Evolutionary conservation across 2,113 vertebrate genomes (phyloP), one percentile per base, ranked within the genome.

Genomic region (Carassius carassius): DNA sequence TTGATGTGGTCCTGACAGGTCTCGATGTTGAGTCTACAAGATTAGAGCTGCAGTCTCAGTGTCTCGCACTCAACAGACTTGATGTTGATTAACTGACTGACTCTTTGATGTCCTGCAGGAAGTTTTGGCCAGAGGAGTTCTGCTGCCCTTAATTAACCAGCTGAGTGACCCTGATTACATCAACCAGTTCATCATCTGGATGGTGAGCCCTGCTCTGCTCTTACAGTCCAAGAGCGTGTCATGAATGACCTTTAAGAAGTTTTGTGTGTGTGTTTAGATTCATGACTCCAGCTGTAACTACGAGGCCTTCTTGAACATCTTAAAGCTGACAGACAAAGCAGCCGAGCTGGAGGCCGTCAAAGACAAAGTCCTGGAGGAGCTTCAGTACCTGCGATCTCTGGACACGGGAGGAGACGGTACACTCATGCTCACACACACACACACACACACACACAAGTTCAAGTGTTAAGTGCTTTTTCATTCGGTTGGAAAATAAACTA

Each of bases 121-220:
- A 96, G 97, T 99, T 92, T 93, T 99, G 93, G 97, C 97, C 13
- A 96, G 95, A 94, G 97, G 98, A 91, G 96, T 99, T 92, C 95
- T 99, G 89, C 97, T 99, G 94, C 98, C 98, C 89, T 94, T 99
- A 93, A 97, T 99, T 94, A 97, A 97, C 93, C 97, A 98, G 94
- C 96, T 99, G 90, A 99, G 98, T 92, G 98, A 99, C 95, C 98
- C 98, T 88, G 98, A 99, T 96, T 99, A 99, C 95, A 99, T 99
- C 95, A 99, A 99, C 95, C 98, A 99, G 93, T 99, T 99, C 95
- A 94, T 99, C 92, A 97, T 99, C 95, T 99, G 98, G 97, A 99
- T 99, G 98, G 98, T 99, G 94, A 95, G 96, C 91, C 13, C 25
- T 58, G 14, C 67, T 69, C 14, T 21, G 19, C 16, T 70, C 23